These are phyloP conservation scores for Galendromus occidentalis DNA, from an alignment of 1,140 invertebrate genomes.

Conservation along the genomic window DNA sequence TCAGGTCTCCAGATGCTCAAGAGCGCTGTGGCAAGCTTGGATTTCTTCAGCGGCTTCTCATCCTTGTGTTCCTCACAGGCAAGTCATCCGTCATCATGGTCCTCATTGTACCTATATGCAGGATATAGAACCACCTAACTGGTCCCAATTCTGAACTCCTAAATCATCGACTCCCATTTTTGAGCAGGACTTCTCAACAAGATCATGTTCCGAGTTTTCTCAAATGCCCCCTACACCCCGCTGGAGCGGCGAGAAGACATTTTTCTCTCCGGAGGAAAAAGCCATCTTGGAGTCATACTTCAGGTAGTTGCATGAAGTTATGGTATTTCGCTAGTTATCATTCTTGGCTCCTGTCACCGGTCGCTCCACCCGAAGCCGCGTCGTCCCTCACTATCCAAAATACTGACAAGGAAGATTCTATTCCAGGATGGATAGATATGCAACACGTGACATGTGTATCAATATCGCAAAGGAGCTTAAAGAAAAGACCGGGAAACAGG, in stretches of 20 bases:
- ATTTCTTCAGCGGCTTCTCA: conserved; percentile 9
- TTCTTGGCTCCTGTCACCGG: no score
- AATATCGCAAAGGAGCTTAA: conserved; percentile 9
- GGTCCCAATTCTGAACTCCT: no score
- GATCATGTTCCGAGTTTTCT: neutral
- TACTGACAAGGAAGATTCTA: neutral
- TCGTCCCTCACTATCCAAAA: no score
- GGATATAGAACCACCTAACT: no score
- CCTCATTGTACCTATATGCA: no score
- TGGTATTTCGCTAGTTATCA: neutral
- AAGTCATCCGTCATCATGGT: no score
- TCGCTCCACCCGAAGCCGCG: no score
- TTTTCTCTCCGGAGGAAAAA: conserved; percentile 6
- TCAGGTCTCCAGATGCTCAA: conserved; percentile 10
- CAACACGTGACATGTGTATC: conserved; percentile 4
- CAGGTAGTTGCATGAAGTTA: neutral
- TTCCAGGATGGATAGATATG: conserved; percentile 10
- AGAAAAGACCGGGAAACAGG: conserved; percentile 8
- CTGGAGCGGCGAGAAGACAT: conserved; percentile 7
- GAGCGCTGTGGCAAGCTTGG: neutral
- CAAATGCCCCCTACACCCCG: conserved; percentile 6
- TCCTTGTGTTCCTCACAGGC: neutral
- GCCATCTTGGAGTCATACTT: conserved; percentile 9
- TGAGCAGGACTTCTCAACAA: no score
- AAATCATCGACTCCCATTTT: no score